phyloP scores from a whole-genome alignment of 2,797 vertebrate species.

The Pampus argenteus region DNA sequence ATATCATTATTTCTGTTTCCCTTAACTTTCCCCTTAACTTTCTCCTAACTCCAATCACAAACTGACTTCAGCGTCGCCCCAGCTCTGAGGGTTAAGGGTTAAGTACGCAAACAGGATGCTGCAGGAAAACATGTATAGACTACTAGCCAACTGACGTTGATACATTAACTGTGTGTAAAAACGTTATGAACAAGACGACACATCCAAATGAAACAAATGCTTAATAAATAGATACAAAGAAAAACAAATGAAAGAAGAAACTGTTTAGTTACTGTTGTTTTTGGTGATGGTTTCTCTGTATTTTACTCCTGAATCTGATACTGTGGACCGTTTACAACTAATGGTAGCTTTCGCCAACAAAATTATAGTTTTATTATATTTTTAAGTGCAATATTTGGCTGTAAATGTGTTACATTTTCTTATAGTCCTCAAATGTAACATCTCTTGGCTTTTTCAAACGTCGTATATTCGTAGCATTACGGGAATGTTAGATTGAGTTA shows the following conservation, averaged over 20 bases:
- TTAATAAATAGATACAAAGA: neutral
- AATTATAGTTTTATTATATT: neutral
- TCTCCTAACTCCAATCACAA: neutral
- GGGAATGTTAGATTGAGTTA: neutral
- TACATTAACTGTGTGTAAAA: neutral
- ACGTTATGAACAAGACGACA: neutral
- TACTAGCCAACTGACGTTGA: neutral
- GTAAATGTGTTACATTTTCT: neutral
- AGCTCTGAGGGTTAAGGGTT: neutral
- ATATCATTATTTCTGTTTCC: neutral
- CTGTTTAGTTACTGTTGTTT: conserved; percentile 31
- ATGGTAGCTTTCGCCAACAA: neutral
- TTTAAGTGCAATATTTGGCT: neutral
- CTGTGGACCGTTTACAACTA: neutral
- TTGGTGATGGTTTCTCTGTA: neutral
- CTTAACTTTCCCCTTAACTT: neutral
- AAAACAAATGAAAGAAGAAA: neutral
- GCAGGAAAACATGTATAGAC: neutral
- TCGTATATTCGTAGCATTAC: conserved; percentile 1
- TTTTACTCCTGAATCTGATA: neutral
- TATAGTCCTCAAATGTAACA: neutral
- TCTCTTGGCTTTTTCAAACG: neutral
- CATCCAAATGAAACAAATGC: neutral
- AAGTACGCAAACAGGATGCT: neutral
- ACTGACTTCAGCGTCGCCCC: neutral